Percentiles rank a stretch among this genome's conserved stretches.
Conservation (phyloP, 1,140 invertebrate genomes). For the Solenopsis fugax region DNA sequence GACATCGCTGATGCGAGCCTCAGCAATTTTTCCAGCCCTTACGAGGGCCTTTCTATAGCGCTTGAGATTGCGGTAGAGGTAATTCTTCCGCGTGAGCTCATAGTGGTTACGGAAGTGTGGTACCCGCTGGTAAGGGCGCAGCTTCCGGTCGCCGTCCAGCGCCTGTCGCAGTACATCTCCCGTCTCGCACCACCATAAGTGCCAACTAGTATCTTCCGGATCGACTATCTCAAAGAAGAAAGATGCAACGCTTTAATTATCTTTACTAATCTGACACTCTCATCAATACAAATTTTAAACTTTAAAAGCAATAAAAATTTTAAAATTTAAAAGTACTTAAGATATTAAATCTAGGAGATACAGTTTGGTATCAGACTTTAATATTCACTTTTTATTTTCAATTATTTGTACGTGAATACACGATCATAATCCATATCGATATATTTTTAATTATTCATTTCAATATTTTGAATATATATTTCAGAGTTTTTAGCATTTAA, state of each 20-base stretch:
- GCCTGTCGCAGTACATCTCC: conserved; percentile 77
- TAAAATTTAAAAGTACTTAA: neutral
- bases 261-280: neutral
- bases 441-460: neutral
- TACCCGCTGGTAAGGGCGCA: conserved; percentile 79
- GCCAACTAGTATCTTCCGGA: conserved; percentile 79
- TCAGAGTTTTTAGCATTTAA: neutral
- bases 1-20: conserved; percentile 83
- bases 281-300: neutral
- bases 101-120: conserved; percentile 88
- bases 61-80: conserved; percentile 88
- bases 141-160: conserved; percentile 72
- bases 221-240: conserved; percentile 69
- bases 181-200: conserved; percentile 86
- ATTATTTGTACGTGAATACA: neutral
- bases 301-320: neutral
- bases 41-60: conserved; percentile 82
- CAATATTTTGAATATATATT: neutral
- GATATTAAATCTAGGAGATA: neutral
- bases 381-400: neutral
- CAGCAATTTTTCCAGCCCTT: conserved; percentile 77
- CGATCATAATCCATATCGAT: neutral
- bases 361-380: neutral
- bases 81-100: conserved; percentile 89
- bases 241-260: neutral